Evolutionary conservation across 1,140 invertebrate species (phyloP).

Genomic region (Drosophila kanapiae): DNA sequence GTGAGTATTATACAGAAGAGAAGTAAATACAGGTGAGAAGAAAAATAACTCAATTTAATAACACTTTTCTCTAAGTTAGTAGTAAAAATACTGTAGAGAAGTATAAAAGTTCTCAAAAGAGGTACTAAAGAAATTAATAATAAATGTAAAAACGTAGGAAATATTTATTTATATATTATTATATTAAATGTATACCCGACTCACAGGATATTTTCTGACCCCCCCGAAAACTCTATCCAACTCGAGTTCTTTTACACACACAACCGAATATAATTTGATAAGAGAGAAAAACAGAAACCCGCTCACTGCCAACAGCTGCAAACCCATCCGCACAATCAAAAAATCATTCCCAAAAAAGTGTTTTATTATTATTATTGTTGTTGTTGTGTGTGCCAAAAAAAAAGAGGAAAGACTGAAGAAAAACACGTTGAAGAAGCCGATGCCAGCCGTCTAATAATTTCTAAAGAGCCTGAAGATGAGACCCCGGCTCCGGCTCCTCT

Average conservation of each 20-base stretch:
- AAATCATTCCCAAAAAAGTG: slow-evolving; percentile 46
- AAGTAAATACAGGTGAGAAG: too few species aligned
- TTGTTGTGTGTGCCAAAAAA: slow-evolving; percentile 33
- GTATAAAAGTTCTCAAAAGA: too few species aligned
- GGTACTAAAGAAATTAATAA: too few species aligned
- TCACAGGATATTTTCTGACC: slow-evolving; percentile 20
- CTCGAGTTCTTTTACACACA: slow-evolving; percentile 9
- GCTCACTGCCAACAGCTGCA: slow-evolving; percentile 71
- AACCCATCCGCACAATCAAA: slow-evolving; percentile 41
- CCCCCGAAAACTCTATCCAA: slow-evolving; percentile 3
- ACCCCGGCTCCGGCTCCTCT: slow-evolving; percentile 10
- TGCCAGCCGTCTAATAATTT: slow-evolving; percentile 61
- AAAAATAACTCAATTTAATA: too few species aligned
- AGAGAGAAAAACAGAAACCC: slow-evolving; percentile 47
- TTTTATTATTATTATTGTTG: slow-evolving; percentile 22
- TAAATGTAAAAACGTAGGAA: neutral
- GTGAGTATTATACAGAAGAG: too few species aligned
- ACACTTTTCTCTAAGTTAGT: too few species aligned
- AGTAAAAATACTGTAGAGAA: too few species aligned
- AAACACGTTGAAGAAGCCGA: slow-evolving; percentile 17
- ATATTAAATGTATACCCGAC: neutral
- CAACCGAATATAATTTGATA: slow-evolving; percentile 19
- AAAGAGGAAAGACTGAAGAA: slow-evolving; percentile 16
- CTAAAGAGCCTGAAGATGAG: slow-evolving; percentile 46
- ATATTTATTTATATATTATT: neutral